Evolutionary conservation across 2,113 vertebrate species (phyloP), one percentile per base, ranked within the genome.

Genomic region (Spermophilus dauricus): DNA sequence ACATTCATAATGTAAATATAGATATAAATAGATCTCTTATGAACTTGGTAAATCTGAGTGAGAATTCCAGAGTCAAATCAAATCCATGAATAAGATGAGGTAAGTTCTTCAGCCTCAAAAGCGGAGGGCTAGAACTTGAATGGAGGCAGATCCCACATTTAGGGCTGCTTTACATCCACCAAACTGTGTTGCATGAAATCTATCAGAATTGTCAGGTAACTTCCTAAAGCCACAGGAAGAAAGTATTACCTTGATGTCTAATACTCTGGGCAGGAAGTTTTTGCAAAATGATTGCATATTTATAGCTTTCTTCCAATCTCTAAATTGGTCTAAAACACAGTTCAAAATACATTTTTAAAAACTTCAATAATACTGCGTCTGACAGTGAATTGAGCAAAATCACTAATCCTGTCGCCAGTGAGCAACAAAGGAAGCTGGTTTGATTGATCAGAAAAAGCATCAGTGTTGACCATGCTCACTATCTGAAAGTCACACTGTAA

Each of bases 291-390:
- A 95, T 82, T 78, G 42, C 28, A 48, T 95, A 87, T 94, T 89
- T 97, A 94, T 93, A 93, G 37, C 51, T 91, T 96, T 94, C 82
- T 48, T 18, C 80, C 61, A 26, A 0, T 83, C 75, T 94, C 56
- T 91, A 95, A 96, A 91, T 86, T 97, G 73, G 30, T 86, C 78
- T 93, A 87, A 94, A 92, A 95, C 82, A 95, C 39, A 82, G 63
- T 89, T 96, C 67, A 86, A 97, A 97, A 89, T 82, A 53, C 63
- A 86, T 89, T 97, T 96, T 97, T 56, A 20, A 89, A 97, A 94
- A 91, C 73, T 95, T 96, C 61, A 89, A 30, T 91, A 95, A 86
- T 91, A 89, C 39, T 83, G 63, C 86, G 20, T 86, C 94, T 96
- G 95, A 89, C 93, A 96, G 86, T 67, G 69, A 97, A 80, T 28